Conservation (phyloP, 2,888 invertebrate species). For the Chydorus sphaericus region DNA sequence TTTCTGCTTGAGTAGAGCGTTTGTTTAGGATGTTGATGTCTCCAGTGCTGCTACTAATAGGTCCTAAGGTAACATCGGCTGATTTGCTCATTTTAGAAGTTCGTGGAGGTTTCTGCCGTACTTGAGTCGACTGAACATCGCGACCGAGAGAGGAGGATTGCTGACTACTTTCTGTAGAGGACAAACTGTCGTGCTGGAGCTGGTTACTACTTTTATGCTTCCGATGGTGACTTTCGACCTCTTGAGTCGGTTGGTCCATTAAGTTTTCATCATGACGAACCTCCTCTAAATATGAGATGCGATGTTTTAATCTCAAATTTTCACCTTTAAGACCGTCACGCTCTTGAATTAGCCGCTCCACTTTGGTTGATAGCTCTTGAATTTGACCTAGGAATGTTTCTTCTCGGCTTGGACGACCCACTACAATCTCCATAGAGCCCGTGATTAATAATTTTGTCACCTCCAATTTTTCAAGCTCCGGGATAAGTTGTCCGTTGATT, state of each 20-base stretch:
- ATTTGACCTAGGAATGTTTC: constrained; percentile 1
- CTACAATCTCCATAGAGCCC: constrained; percentile 8
- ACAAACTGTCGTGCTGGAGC: background rate
- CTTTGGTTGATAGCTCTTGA: background rate
- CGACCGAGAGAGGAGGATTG: background rate
- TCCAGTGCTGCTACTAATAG: background rate
- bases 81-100: constrained; percentile 9
- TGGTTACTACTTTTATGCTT: background rate
- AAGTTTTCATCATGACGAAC: constrained; percentile 32
- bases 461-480: constrained; percentile 34
- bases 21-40: background rate
- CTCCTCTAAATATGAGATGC: constrained; percentile 78
- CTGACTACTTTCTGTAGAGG: background rate
- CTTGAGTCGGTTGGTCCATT: background rate
- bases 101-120: constrained; percentile 13
- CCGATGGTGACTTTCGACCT: background rate
- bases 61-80: too few species aligned
- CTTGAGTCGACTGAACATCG: background rate
- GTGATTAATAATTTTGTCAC: constrained; percentile 24
- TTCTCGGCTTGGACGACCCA: constrained; percentile 1
- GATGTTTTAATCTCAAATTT: constrained; percentile 68
- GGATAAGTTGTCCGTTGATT: constrained; percentile 62
- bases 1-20: background rate
- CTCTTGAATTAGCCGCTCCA: constrained; percentile 22
- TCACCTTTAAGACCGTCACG: constrained; percentile 43